Conservation (phyloP, 2,888 invertebrate genomes). For the Sesia apiformis region DNA sequence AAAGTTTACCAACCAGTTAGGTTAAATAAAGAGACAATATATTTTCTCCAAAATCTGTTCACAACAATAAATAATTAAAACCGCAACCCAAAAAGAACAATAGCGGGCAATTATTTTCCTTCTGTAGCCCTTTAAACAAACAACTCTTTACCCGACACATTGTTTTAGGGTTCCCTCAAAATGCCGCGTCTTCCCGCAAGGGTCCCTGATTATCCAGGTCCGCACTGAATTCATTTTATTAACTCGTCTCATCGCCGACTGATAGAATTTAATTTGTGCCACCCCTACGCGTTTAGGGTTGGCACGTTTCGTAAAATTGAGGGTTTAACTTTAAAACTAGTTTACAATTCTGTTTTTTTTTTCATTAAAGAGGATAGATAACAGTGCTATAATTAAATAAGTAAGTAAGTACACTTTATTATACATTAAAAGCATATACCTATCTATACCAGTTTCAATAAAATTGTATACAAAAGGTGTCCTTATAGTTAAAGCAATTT, state of each 20-base stretch:
- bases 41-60: too few species aligned
- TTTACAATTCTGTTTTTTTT: too few species aligned
- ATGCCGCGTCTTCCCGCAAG: slow-evolving; percentile 20
- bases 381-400: too few species aligned
- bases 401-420: too few species aligned
- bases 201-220: slow-evolving; percentile 49
- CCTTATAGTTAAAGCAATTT: too few species aligned
- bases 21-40: too few species aligned
- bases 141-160: slow-evolving; percentile 55
- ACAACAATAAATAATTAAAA: slow-evolving; percentile 22
- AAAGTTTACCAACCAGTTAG: too few species aligned
- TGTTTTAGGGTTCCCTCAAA: slow-evolving; percentile 55
- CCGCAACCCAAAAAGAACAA: slow-evolving; percentile 32
- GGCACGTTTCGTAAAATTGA: slow-evolving; percentile 7
- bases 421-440: too few species aligned
- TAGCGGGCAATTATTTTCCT: slow-evolving; percentile 57
- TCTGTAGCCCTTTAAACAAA: slow-evolving; percentile 53
- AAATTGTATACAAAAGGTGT: too few species aligned
- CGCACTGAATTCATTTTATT: slow-evolving; percentile 66
- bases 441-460: too few species aligned
- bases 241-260: slow-evolving; percentile 69
- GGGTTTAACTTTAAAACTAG: too few species aligned
- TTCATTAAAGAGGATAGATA: too few species aligned
- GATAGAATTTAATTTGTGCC: slow-evolving; percentile 68
- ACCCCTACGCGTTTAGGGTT: slow-evolving; percentile 46